phyloP scores from a whole-genome alignment of 2,888 invertebrate genomes.

The Watsonalla binaria region DNA sequence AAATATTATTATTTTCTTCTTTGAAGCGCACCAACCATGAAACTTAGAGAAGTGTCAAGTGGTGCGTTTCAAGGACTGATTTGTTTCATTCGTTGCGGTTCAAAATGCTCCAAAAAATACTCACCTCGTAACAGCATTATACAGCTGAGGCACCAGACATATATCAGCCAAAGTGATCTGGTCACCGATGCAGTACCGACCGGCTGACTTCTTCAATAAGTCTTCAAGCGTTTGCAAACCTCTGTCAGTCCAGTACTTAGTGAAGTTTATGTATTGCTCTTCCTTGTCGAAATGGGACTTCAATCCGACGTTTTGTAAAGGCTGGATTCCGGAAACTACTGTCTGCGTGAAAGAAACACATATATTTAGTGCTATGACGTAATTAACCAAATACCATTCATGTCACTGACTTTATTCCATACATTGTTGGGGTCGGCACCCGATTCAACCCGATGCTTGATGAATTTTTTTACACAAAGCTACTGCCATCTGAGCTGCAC shows the following conservation, averaged over 20 bases:
- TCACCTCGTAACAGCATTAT: conserved; percentile 77
- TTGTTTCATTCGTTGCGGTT: too few species aligned
- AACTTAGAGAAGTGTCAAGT: too few species aligned
- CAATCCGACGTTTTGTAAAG: conserved; percentile 81
- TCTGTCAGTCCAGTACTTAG: conserved; percentile 67
- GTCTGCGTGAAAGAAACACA: conserved; percentile 48
- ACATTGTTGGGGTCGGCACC: too few species aligned
- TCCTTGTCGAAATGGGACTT: conserved; percentile 54
- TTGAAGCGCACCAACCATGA: too few species aligned
- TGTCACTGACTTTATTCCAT: too few species aligned
- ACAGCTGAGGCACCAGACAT: conserved; percentile 82
- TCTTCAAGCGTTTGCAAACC: conserved; percentile 80
- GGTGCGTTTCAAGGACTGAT: too few species aligned
- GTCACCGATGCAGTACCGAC: conserved; percentile 80
- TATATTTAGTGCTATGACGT: not conserved
- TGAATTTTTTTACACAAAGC: too few species aligned
- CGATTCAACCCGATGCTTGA: too few species aligned
- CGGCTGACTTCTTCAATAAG: conserved; percentile 60
- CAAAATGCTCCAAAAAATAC: not conserved
- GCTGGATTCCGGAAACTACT: conserved; percentile 83
- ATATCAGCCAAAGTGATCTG: conserved; percentile 82
- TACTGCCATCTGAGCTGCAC: too few species aligned
- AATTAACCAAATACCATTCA: too few species aligned
- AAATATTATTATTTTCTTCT: too few species aligned
- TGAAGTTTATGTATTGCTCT: conserved; percentile 68